Evolutionary conservation across 2,113 vertebrate species (phyloP).

Genomic region (Notiomystis cincta): DNA sequence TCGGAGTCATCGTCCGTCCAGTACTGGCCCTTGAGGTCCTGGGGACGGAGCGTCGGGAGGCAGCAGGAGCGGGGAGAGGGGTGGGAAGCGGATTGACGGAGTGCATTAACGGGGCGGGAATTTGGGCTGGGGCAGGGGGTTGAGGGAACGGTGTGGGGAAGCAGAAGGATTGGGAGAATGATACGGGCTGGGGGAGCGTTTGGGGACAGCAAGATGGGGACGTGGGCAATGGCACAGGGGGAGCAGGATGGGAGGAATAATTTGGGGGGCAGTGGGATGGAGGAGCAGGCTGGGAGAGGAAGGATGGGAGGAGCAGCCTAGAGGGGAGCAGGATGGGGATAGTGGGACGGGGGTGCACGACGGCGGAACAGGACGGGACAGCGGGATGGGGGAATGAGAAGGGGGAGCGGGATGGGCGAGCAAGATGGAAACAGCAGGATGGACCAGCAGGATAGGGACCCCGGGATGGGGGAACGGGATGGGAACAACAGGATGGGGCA

Average conservation of each 20-base stretch:
- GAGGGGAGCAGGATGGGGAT: background rate
- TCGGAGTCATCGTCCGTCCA: constrained; percentile 99
- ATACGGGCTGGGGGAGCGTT: background rate
- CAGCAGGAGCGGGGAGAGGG: background rate
- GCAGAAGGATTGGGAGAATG: fast-evolving
- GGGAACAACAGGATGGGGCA: background rate
- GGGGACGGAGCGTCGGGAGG: background rate
- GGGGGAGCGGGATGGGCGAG: background rate
- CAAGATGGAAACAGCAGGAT: background rate
- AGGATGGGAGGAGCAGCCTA: background rate
- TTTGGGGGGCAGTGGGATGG: background rate
- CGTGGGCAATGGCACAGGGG: background rate
- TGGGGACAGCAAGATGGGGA: background rate
- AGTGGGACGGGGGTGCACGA: background rate
- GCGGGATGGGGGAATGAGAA: background rate
- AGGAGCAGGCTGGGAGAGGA: background rate
- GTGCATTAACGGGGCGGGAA: background rate
- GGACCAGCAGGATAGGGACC: too few relatives aligned
- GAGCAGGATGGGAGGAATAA: background rate
- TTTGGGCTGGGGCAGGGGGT: background rate
- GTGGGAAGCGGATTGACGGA: background rate
- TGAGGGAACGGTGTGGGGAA: background rate
- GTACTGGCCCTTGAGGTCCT: constrained; percentile 97
- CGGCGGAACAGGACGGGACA: background rate
- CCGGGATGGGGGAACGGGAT: background rate